Evolutionary conservation across 1,140 invertebrate species (phyloP).

Genomic region (Procambarus clarkii): DNA sequence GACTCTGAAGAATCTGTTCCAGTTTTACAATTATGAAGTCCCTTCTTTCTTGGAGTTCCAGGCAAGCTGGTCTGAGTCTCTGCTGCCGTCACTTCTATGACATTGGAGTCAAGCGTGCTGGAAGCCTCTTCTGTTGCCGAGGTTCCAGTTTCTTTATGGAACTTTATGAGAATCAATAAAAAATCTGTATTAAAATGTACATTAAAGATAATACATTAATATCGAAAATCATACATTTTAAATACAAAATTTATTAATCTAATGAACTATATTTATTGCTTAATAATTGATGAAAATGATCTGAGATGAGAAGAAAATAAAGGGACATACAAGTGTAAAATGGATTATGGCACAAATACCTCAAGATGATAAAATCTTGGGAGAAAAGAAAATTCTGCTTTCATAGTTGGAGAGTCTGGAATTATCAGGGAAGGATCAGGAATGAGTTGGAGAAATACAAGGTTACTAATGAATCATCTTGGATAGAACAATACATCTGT

Average conservation of each 20-base stretch:
- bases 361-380: slow-evolving; percentile 23
- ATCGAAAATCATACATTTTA: background rate
- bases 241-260: too few species aligned
- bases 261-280: background rate
- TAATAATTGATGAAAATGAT: background rate
- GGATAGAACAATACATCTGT: background rate
- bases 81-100: slow-evolving; percentile 68
- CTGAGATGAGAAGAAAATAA: background rate
- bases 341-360: slow-evolving; percentile 11
- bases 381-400: slow-evolving; percentile 7
- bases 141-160: background rate
- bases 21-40: slow-evolving; percentile 24
- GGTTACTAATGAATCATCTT: background rate
- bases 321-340: background rate
- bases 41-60: slow-evolving; percentile 65
- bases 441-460: background rate
- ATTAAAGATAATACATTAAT: background rate
- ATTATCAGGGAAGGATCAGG: background rate
- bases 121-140: background rate
- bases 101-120: slow-evolving; percentile 20
- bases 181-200: background rate
- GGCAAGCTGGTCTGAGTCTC: slow-evolving; percentile 71
- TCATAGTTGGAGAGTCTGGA: slow-evolving; percentile 18
- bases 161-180: background rate
- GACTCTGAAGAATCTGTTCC: slow-evolving; percentile 68